Conservation (phyloP, 2,888 invertebrate species). For the Xanthia togata region DNA sequence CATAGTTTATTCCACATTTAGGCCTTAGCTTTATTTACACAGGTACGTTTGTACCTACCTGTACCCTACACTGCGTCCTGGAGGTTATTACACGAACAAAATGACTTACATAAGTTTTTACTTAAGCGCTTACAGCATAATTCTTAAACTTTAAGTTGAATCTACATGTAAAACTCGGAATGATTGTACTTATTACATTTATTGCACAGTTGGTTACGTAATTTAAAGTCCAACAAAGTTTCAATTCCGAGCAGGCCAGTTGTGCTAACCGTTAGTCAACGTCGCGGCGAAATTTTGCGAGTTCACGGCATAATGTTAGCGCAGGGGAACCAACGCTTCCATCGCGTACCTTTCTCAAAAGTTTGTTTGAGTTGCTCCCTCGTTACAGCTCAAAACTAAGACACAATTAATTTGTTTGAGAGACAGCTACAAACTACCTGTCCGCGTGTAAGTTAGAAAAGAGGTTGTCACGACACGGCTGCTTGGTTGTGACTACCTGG, state of each 20-base stretch:
- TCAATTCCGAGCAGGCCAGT: constrained; percentile 69
- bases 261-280: constrained; percentile 73
- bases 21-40: neutral
- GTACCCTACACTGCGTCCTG: neutral
- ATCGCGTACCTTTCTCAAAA: constrained; percentile 83
- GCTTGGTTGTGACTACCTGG: constrained; percentile 75
- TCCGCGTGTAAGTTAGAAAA: constrained; percentile 84
- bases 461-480: constrained; percentile 81
- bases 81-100: neutral
- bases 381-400: constrained; percentile 86
- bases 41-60: too few relatives aligned
- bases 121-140: neutral
- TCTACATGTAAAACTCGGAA: neutral
- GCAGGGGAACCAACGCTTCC: constrained; percentile 74
- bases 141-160: constrained; percentile 10
- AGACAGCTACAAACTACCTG: constrained; percentile 89
- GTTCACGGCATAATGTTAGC: constrained; percentile 77
- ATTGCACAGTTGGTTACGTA: constrained; percentile 38
- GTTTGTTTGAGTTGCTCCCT: constrained; percentile 84
- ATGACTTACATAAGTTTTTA: neutral
- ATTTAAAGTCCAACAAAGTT: constrained; percentile 66
- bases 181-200: constrained; percentile 28
- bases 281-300: constrained; percentile 77
- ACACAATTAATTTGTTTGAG: constrained; percentile 89
- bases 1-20: neutral